Conservation (phyloP, 37 sponge, comb jelly and placozoan species). For the Ianthella basta region DNA sequence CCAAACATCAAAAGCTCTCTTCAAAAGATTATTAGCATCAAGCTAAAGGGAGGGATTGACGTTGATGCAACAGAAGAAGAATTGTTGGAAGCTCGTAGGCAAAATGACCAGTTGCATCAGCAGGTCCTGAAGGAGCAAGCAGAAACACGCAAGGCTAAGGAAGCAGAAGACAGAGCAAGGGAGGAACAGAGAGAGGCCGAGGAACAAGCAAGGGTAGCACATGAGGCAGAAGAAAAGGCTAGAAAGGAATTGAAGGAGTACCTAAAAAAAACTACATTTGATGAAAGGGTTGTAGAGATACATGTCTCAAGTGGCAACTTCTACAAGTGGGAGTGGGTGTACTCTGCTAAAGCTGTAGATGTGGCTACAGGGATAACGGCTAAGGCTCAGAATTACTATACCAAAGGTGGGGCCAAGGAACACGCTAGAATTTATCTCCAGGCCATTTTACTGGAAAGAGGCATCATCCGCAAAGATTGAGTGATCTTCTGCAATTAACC, state of each 20-base stretch:
- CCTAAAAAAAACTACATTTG: slow-evolving; percentile 1
- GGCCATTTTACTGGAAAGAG: slow-evolving; percentile 9
- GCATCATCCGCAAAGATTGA: slow-evolving; percentile 17
- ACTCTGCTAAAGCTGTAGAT: slow-evolving; percentile 8
- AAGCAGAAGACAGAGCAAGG: background rate
- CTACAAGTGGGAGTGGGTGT: background rate
- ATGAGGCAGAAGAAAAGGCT: background rate
- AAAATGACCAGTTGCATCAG: background rate
- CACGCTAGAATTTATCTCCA: background rate
- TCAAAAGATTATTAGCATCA: background rate
- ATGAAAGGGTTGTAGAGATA: background rate
- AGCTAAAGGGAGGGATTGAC: background rate
- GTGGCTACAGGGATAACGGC: slow-evolving; percentile 14
- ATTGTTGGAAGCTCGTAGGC: background rate
- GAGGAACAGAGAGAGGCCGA: background rate
- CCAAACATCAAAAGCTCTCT: background rate
- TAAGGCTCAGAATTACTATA: slow-evolving; percentile 9
- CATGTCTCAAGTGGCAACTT: background rate
- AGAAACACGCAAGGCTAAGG: background rate
- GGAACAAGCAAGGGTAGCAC: background rate
- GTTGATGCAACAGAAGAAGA: background rate
- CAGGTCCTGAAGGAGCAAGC: background rate
- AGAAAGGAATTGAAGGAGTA: slow-evolving; percentile 6
- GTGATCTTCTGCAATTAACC: too few relatives aligned
- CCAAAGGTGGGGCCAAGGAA: slow-evolving; percentile 20